Evolutionary conservation across 2,888 invertebrate genomes (phyloP), one percentile per base, ranked within the genome.

Genomic region (Dolichomitus sp.): DNA sequence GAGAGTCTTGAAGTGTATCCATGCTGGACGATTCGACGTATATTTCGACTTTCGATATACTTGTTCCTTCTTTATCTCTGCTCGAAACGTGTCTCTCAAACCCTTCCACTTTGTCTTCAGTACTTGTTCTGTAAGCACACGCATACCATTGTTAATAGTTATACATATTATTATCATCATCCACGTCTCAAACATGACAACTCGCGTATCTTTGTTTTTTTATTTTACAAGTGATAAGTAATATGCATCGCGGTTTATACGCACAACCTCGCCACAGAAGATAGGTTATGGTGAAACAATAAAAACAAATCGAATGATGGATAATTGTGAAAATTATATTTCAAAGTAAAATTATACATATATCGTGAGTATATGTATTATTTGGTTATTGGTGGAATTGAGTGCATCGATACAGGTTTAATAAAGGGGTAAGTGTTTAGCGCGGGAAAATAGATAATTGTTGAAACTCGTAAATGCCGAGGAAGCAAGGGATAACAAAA

Each of bases 1-100:
- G 54, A 94, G 88, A 30, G 92, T 91, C 80, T 93, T 92, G 85
- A 92, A 94, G 76, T 94, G 93, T 45, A 92, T 92, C 94, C 94
- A 94, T 45, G 91, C 89, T 23, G 93, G 92, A 19, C 92, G 89
- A 48, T 89, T 90, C 37, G 91, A 89, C 45, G 89, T 89, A 45
- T 87, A 91, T 81, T 92, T 92, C 73, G 89, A 92, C 84, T 91
- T 91, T 12, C 89, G 81, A 42, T 89, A 92, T n/a, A 91, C 90
- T 59, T 90, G 89, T 30, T 93, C 92, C 79, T 94, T 94, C 80
- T 93, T 93, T 27, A 94, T 75, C 63, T 94, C 94, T 3, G 92
- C 92, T 2, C 94, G 91, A 81, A 93, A 94, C 0, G 93, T 94
- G 72, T 94, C 94, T 30, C 94, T 85, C 12, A 94, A 86, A 17